These are phyloP conservation scores for Alentia gelatinosa DNA, from an alignment of 2,888 invertebrate genomes.

Conservation along the genomic window DNA sequence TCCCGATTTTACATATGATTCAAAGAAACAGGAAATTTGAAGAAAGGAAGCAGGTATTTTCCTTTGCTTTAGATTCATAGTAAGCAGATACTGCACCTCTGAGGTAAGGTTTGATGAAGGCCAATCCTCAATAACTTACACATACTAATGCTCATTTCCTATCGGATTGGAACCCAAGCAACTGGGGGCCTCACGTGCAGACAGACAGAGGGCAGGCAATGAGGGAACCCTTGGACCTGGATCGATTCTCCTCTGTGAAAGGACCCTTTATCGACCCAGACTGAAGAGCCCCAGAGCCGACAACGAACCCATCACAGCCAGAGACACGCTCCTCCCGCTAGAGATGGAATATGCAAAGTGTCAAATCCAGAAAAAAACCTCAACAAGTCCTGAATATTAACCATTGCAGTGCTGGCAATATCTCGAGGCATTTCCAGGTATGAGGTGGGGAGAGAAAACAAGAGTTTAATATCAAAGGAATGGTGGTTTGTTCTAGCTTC, in stretches of 20 bases:
- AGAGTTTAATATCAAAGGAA: too few relatives aligned
- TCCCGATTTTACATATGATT: too few relatives aligned
- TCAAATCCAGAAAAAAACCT: background rate
- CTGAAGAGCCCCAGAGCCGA: background rate
- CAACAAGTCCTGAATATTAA: background rate
- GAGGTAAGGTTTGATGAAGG: too few relatives aligned
- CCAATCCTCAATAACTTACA: background rate
- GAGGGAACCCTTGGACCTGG: background rate
- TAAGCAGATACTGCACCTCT: too few relatives aligned
- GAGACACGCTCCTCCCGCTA: background rate
- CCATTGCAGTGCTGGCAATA: too few relatives aligned
- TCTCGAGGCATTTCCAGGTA: too few relatives aligned
- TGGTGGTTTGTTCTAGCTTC: too few relatives aligned
- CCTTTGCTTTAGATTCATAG: too few relatives aligned
- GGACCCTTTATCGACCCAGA: background rate
- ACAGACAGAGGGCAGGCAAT: background rate
- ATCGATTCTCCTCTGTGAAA: constrained; percentile 1
- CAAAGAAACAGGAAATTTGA: too few relatives aligned
- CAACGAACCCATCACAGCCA: background rate
- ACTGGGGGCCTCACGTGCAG: background rate
- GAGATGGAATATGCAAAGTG: constrained; percentile 1
- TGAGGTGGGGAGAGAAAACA: too few relatives aligned
- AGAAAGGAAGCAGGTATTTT: too few relatives aligned
- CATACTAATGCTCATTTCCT: background rate
- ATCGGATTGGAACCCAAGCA: background rate